Conservation (phyloP, 35 echinoderm and acorn worm genomes). For the Apostichopus californicus region DNA sequence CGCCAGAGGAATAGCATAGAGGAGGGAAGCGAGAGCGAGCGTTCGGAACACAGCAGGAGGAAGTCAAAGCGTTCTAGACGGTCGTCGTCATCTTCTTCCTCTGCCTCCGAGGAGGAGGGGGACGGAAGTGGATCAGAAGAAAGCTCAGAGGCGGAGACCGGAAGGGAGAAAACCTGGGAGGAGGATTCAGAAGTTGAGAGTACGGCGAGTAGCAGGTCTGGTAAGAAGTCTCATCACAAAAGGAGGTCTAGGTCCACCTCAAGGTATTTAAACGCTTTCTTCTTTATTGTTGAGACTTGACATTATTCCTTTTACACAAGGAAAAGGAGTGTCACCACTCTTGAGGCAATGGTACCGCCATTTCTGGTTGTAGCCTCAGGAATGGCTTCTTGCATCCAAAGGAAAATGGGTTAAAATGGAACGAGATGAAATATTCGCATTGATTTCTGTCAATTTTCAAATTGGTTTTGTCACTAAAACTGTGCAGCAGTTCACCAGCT, state of each 20-base stretch:
- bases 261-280: slow-evolving; percentile 42
- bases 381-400: not conserved
- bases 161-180: not conserved
- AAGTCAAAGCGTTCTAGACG: slow-evolving; percentile 23
- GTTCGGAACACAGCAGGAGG: slow-evolving; percentile 5
- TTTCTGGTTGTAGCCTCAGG: not conserved
- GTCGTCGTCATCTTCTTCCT: slow-evolving; percentile 12
- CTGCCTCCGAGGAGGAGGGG: slow-evolving; percentile 26
- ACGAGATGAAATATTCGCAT: too few relatives aligned
- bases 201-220: slow-evolving; percentile 37
- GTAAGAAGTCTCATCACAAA: slow-evolving; percentile 53
- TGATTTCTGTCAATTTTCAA: too few relatives aligned
- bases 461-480: too few relatives aligned
- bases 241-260: slow-evolving; percentile 58
- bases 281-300: not conserved
- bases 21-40: slow-evolving; percentile 3
- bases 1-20: slow-evolving; percentile 4
- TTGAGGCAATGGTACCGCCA: not conserved
- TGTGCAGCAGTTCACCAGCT: too few relatives aligned
- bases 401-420: too few relatives aligned
- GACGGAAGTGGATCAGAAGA: slow-evolving; percentile 16
- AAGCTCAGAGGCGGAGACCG: slow-evolving; percentile 18
- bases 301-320: not conserved
- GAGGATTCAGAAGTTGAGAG: slow-evolving; percentile 27
- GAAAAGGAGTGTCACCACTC: not conserved